Evolutionary conservation across 1,140 invertebrate genomes (phyloP), one percentile per base, ranked within the genome.

Genomic region (Phortica variegata): DNA sequence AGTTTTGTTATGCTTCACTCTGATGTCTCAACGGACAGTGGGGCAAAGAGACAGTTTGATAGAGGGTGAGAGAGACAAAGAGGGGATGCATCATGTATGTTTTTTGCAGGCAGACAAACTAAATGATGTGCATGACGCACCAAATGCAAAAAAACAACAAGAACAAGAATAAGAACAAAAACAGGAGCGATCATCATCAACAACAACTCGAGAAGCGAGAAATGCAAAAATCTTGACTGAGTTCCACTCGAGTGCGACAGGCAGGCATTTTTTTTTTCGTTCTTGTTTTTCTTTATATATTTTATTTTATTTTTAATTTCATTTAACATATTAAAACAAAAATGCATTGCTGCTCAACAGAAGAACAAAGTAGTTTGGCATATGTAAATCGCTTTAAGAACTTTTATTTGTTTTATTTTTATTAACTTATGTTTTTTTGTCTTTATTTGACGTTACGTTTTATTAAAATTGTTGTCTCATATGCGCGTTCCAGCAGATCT

Each of bases 121-220:
- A 18, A 38, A 15, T 18, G 15, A 17, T 38, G 16, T 12, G 6
- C 18, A 12, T 15, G 16, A 38, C 16, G 18, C 16, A 16, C 18
- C 16, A 8, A 32, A 26, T 40, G 37, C 17, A 19, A 3, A 38
- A 17, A 17, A 38, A 19, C 13, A 34, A 38, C 36, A 38, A 38
- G 4, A 34, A 34, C 32, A 34, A 5, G 26, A 29, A 34, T 15
- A 34, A 34, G 5, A 34, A 34, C 4, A 15, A 34, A 15, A 16
- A 38, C 36, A 38, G 45, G 32, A 47, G 45, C 56, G 47, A 59
- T 53, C 53, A 57, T 56, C 50, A 54, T 49, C 32, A 34, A 52
- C 52, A 44, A 39, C 37, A 40, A 39, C 37, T 43, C 38, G 43
- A 42, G 38, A 42, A 36, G n/a, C n/a, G n/a, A n/a, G n/a, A n/a